Evolutionary conservation across 1,140 invertebrate species (phyloP), one percentile per base, ranked within the genome.

Genomic region (Tribolium castaneum): DNA sequence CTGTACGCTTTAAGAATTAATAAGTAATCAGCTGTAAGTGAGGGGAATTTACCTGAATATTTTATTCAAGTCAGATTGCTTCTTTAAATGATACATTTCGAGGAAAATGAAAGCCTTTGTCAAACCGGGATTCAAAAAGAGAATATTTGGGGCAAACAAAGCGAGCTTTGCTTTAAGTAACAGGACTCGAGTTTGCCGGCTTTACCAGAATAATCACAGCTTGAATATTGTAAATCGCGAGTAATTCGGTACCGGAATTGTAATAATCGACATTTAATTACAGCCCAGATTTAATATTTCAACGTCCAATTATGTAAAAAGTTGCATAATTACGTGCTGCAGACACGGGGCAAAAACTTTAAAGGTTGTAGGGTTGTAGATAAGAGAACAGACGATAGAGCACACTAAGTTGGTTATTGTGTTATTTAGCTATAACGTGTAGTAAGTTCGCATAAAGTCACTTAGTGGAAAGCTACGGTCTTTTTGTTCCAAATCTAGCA

Each of bases 401-500:
- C 54, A 19, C 14, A 19, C 19, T 59, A 59, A 59, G 54, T 59
- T 59, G 16, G 16, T 59, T 59, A 59, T 59, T 59, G 54, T 59
- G 54, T 59, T 59, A 59, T 59, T 59, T 59, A 19, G 54, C 22
- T 6, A 59, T 59, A 59, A 59, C 22, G 54, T 59, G 16, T 59
- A 59, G 9, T 45, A 45, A 45, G 22, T 25, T 59, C 9, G 54
- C 22, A 59, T 59, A 59, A 59, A 59, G 54, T 59, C 54, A 59
- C 54, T 59, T 59, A 59, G 54, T 59, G 54, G 19, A 22, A 59
- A 59, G 54, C 54, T n/a, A 59, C 9, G 54, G 54, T 22, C 54
- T 59, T 59, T 59, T 59, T 59, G 54, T 59, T 59, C 54, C 54
- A 59, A 59, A 59, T 59, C 54, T 59, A 59, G 54, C 54, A 59